These are phyloP conservation scores for Ericerus pela DNA, from an alignment of 1,140 invertebrate genomes.

Conservation along the genomic window DNA sequence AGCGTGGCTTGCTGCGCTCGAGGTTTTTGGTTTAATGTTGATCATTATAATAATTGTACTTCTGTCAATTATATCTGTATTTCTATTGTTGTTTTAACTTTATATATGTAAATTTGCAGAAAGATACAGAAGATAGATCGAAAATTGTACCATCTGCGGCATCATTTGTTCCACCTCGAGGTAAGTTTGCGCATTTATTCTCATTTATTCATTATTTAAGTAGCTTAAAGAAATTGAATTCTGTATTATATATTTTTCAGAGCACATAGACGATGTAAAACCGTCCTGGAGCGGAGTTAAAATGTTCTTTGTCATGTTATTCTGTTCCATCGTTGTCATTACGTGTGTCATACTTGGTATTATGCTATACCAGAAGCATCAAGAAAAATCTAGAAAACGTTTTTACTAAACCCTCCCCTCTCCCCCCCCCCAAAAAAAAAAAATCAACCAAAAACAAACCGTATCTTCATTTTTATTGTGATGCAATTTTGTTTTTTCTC, in stretches of 20 bases:
- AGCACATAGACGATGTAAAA: slow-evolving; percentile 76
- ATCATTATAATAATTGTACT: too few relatives aligned
- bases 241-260: slow-evolving; percentile 33
- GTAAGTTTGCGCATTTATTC: slow-evolving; percentile 28
- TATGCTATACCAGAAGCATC: slow-evolving; percentile 80
- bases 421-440: too few relatives aligned
- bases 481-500: too few relatives aligned
- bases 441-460: too few relatives aligned
- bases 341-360: slow-evolving; percentile 69
- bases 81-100: slow-evolving; percentile 17
- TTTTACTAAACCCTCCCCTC: slow-evolving; percentile 58
- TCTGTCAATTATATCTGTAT: too few relatives aligned
- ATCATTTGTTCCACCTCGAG: slow-evolving; percentile 64
- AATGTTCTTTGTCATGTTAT: slow-evolving; percentile 69
- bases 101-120: slow-evolving; percentile 34
- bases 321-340: slow-evolving; percentile 58
- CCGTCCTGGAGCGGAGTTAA: slow-evolving; percentile 71
- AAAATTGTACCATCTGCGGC: slow-evolving; percentile 64
- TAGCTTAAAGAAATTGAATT: slow-evolving; percentile 2
- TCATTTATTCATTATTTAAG: slow-evolving; percentile 12
- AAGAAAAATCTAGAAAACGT: slow-evolving; percentile 74
- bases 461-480: too few relatives aligned
- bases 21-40: too few relatives aligned
- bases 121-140: slow-evolving; percentile 46
- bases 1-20: too few relatives aligned